Evolutionary conservation across 2,888 invertebrate genomes (phyloP).

Genomic region (Hypsopygia costalis): DNA sequence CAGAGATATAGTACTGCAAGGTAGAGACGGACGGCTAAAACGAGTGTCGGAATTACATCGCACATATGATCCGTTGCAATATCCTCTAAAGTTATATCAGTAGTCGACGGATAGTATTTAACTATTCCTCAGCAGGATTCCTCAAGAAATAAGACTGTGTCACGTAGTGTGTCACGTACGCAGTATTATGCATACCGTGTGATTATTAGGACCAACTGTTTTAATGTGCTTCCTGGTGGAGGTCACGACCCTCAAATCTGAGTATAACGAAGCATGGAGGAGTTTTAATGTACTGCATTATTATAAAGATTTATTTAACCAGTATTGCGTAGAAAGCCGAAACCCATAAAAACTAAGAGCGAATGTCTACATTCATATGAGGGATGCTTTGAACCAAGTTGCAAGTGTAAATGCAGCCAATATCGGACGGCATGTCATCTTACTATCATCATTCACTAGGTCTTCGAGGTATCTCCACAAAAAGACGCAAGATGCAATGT

Average conservation of each 20-base stretch:
- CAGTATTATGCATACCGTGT: slow-evolving; percentile 25
- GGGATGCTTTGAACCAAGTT: slow-evolving; percentile 21
- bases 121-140: slow-evolving; percentile 17
- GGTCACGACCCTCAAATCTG: no score
- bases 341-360: slow-evolving; percentile 24
- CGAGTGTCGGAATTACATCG: background rate
- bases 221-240: no score
- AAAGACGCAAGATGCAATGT: slow-evolving; percentile 23
- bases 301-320: slow-evolving; percentile 24
- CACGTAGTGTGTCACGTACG: no score
- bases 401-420: slow-evolving; percentile 21
- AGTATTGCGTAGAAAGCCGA: slow-evolving; percentile 22
- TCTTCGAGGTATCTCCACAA: slow-evolving; percentile 21
- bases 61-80: slow-evolving; percentile 17
- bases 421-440: slow-evolving; percentile 22
- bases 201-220: slow-evolving; percentile 18
- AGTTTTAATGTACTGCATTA: slow-evolving; percentile 17
- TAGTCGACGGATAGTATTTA: slow-evolving; percentile 23
- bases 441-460: slow-evolving; percentile 24
- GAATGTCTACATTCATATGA: slow-evolving; percentile 21
- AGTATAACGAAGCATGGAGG: no score
- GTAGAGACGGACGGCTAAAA: slow-evolving; percentile 8
- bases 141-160: slow-evolving; percentile 22
- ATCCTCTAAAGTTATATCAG: slow-evolving; percentile 19
- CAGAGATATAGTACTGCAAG: slow-evolving; percentile 24